Conservation (phyloP, 2,888 invertebrate genomes). For the Calameuta filiformis region DNA sequence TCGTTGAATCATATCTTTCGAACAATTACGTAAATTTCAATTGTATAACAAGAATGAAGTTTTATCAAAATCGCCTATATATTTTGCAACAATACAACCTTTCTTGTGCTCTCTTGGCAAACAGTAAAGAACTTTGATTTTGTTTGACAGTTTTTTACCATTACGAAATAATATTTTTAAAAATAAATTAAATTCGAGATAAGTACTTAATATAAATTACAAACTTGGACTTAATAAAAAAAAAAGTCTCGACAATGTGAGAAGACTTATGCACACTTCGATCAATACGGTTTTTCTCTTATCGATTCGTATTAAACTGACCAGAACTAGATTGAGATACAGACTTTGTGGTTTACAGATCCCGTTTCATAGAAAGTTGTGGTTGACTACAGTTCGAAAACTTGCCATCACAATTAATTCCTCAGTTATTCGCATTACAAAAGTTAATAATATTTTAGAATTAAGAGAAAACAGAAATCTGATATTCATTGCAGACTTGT, state of each 20-base stretch:
- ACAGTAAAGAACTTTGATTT: neutral
- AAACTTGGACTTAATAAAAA: no score
- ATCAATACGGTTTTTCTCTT: neutral
- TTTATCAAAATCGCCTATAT: neutral
- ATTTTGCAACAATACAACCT: neutral
- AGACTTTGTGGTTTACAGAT: conserved; percentile 20
- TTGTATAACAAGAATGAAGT: neutral
- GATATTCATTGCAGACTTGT: neutral
- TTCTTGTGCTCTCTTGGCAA: neutral
- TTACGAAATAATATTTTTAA: neutral
- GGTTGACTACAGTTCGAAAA: conserved; percentile 26
- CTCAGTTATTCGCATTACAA: neutral
- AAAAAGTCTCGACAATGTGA: no score
- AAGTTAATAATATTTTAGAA: neutral
- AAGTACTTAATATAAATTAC: no score
- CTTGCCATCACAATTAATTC: conserved; percentile 10
- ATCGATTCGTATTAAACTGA: neutral
- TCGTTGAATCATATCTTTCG: neutral
- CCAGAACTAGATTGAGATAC: neutral
- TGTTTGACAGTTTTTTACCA: neutral
- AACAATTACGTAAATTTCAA: neutral
- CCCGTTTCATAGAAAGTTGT: conserved; percentile 33
- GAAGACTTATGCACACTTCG: neutral
- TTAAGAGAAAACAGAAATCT: neutral
- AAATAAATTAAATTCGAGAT: neutral